phyloP scores from a whole-genome alignment of 64 coral and sea anemone genomes.

The Orbicella faveolata region DNA sequence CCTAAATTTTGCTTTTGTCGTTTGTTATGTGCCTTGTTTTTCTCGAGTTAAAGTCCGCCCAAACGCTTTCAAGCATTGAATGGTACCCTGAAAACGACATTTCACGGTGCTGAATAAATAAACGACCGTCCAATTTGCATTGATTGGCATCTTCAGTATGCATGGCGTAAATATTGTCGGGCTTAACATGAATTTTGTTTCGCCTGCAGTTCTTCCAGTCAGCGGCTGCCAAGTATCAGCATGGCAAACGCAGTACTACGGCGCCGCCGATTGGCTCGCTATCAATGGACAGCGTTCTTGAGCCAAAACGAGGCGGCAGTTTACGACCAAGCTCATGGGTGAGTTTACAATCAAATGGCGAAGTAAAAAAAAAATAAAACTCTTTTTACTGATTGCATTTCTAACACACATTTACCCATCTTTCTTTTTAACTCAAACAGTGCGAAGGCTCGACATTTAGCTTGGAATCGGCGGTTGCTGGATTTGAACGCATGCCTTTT shows the following conservation, averaged over 20 bases:
- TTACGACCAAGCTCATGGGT: conserved; percentile 66
- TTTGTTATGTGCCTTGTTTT: too few species aligned
- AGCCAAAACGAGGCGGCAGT: conserved; percentile 35
- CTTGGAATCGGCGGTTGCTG: conserved; percentile 40
- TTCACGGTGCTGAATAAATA: too few species aligned
- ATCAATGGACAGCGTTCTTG: neutral
- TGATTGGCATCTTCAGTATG: too few species aligned
- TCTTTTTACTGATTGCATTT: too few species aligned
- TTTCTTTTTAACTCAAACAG: conserved; percentile 16
- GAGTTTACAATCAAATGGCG: neutral
- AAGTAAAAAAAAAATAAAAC: too few species aligned
- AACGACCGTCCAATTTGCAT: too few species aligned
- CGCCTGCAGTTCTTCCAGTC: conserved; percentile 44
- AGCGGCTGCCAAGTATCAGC: conserved; percentile 39
- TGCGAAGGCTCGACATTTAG: conserved; percentile 58
- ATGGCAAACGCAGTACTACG: neutral
- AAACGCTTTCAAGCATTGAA: too few species aligned
- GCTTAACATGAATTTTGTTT: neutral
- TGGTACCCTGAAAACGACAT: too few species aligned
- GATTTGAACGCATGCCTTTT: conserved; percentile 48
- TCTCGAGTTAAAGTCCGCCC: too few species aligned
- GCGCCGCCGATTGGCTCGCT: neutral
- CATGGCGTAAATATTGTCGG: too few species aligned
- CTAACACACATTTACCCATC: neutral
- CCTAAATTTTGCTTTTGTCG: too few species aligned